Conservation (phyloP, 2,888 invertebrate species). For the Drosophila prolongata region DNA sequence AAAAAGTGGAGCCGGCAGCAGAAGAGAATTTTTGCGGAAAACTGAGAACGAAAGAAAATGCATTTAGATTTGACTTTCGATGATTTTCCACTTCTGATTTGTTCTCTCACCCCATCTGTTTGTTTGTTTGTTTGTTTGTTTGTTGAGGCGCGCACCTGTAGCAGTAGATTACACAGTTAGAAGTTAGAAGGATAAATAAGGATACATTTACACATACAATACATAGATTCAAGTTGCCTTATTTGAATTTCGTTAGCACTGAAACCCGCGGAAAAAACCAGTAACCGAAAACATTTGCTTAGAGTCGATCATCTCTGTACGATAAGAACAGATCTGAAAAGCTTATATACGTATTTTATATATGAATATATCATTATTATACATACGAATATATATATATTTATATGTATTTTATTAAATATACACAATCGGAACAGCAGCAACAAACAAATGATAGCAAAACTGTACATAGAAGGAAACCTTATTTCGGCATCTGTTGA, state of each 20-base stretch:
- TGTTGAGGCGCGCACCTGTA: constrained; percentile 45
- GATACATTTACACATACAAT: constrained; percentile 44
- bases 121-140: constrained; percentile 39
- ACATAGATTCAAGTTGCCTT: constrained; percentile 81
- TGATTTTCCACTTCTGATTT: constrained; percentile 19
- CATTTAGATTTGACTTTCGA: constrained; percentile 38
- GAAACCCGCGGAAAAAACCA: constrained; percentile 32
- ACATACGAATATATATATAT: constrained; percentile 58
- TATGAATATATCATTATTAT: constrained; percentile 70
- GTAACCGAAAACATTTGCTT: constrained; percentile 35
- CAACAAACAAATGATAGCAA: constrained; percentile 19
- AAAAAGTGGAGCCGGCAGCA: constrained; percentile 20
- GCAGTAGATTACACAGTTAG: constrained; percentile 20
- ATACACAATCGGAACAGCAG: constrained; percentile 36
- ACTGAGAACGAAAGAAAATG: constrained; percentile 27
- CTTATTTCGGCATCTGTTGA: constrained; percentile 41
- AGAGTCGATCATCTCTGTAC: constrained; percentile 18
- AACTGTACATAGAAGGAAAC: constrained; percentile 33
- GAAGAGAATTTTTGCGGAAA: constrained; percentile 7
- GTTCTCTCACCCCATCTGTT: constrained; percentile 19
- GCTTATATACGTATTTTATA: constrained; percentile 68
- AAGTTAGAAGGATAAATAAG: constrained; percentile 42
- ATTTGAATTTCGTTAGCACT: constrained; percentile 79
- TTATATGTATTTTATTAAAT: constrained; percentile 66
- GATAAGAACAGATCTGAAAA: constrained; percentile 16